These are phyloP conservation scores for Epistrophe grossulariae DNA, from an alignment of 2,888 invertebrate species.

Conservation along the genomic window DNA sequence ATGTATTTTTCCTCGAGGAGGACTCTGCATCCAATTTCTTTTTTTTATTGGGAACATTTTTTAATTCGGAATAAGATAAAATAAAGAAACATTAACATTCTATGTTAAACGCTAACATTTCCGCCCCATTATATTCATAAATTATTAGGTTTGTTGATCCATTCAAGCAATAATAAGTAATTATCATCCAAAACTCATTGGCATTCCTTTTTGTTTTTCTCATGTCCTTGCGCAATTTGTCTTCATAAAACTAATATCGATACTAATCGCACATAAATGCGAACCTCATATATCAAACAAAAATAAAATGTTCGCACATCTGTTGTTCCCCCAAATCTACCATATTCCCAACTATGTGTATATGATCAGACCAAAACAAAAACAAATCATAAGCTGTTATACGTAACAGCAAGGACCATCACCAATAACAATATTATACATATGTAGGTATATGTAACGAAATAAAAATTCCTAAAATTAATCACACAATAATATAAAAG, in stretches of 20 bases:
- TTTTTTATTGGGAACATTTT: no score
- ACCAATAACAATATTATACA: conserved; percentile 2
- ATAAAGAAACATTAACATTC: background rate
- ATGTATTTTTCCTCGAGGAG: no score
- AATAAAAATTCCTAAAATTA: conserved; percentile 64
- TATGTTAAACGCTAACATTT: conserved; percentile 6
- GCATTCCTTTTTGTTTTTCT: conserved; percentile 20
- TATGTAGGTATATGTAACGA: background rate
- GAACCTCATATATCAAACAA: conserved; percentile 64
- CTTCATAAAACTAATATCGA: conserved; percentile 70
- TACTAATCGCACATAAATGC: conserved; percentile 59
- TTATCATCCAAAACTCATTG: conserved; percentile 40
- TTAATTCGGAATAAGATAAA: background rate
- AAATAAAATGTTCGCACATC: conserved; percentile 46
- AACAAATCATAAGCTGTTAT: conserved; percentile 36
- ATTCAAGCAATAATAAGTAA: conserved; percentile 37
- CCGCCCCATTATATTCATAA: conserved; percentile 14
- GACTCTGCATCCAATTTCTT: no score
- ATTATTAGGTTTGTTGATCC: conserved; percentile 33
- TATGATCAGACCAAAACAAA: conserved; percentile 30
- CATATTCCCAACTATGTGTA: background rate
- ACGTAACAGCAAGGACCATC: conserved; percentile 38
- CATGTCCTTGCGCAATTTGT: conserved; percentile 62
- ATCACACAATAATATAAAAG: conserved; percentile 65
- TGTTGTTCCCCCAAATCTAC: conserved; percentile 5